Conservation (phyloP, 2,888 invertebrate genomes). For the Cephus spinipes region DNA sequence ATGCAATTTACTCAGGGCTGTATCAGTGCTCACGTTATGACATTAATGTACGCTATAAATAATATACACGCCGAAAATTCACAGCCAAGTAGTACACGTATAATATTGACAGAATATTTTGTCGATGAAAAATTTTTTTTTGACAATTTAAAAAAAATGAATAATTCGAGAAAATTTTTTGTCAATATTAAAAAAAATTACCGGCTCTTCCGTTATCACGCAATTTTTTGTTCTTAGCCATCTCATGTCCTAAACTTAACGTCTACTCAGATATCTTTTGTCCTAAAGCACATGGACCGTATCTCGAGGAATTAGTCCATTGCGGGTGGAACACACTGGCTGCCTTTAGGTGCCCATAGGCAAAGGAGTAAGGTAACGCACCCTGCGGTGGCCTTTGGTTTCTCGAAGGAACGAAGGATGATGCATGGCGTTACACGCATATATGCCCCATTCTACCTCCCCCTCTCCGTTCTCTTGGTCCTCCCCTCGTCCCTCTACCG, state of each 20-base stretch:
- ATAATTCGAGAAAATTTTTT: neutral
- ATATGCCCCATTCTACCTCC: conserved; percentile 40
- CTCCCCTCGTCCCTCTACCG: conserved; percentile 11
- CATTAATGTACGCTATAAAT: too few relatives aligned
- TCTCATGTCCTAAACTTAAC: neutral
- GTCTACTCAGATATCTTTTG: neutral
- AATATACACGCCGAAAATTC: neutral
- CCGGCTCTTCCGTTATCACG: neutral
- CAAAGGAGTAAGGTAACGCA: conserved; percentile 61
- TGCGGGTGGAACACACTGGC: conserved; percentile 24
- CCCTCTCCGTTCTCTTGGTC: conserved; percentile 20
- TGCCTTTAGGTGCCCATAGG: conserved; percentile 43
- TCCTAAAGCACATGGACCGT: neutral
- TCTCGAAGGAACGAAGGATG: conserved; percentile 61
- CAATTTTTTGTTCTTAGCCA: neutral
- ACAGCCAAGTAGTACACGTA: neutral
- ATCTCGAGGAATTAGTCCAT: neutral
- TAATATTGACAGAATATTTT: neutral
- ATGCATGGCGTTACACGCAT: conserved; percentile 66
- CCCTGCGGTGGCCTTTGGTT: conserved; percentile 65
- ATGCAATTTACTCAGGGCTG: neutral
- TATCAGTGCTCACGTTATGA: too few relatives aligned
- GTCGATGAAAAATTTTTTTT: neutral
- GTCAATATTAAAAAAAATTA: neutral
- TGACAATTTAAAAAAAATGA: too few relatives aligned